Evolutionary conservation across 2,888 invertebrate genomes (phyloP), one percentile per base, ranked within the genome.

Genomic region (Helleia helle): DNA sequence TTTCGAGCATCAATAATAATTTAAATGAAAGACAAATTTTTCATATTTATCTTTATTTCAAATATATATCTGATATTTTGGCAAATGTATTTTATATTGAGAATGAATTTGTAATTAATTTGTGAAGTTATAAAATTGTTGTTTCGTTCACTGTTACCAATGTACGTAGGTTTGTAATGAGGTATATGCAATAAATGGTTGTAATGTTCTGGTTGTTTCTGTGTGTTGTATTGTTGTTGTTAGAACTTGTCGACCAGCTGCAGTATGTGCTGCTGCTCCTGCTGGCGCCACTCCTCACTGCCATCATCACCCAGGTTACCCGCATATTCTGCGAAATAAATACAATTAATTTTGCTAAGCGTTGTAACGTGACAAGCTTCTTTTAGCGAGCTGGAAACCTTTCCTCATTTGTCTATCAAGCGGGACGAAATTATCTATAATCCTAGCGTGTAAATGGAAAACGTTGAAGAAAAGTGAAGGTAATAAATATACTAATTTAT

Each of bases 241-340:
- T 89, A 96, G 84, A 97, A 97, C 75, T 96, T 95, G 81, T 97
- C 96, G 36, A 97, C 93, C 55, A 97, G 87, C 72, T 96, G 93
- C 51, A 96, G 80, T 66, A 97, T 96, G 65, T 96, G 94, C 56
- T 95, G 92, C 61, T 96, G 95, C 62, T 97, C 96, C 55, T 93
- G 91, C 65, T 94, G 93, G 54, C 93, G 89, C 90, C 94, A 93
- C 56, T 93, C 92, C 25, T 89, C 87, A 61, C 94, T 93, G 40
- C 93, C 95, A 15, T 91, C 93, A 60, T 97, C 96, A 0, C 97
- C 97, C 51, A 97, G 88, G 83, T 97, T 97, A 8, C 96, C 96
- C 15, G 97, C 97, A 70, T 97, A 97, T 76, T 97, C 97, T 94
- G 76, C 11, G 65, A 72, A 49, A 40, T n/a, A n/a, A n/a, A n/a